phyloP scores from a whole-genome alignment of 2,888 invertebrate genomes.

The Zygaena filipendulae region DNA sequence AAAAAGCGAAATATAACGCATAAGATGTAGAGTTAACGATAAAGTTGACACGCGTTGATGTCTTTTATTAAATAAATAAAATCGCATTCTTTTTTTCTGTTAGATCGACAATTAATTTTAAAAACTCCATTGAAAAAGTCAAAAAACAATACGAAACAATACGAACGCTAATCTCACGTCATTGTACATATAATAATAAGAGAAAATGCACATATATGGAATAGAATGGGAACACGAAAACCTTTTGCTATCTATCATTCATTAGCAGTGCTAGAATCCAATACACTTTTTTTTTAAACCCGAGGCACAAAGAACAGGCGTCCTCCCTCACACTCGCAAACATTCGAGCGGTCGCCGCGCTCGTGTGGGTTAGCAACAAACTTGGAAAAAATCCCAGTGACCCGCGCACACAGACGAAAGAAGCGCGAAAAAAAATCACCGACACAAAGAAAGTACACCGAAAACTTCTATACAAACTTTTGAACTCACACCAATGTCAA shows the following conservation, averaged over 20 bases:
- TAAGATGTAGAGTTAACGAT: too few relatives aligned
- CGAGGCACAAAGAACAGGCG: conserved; percentile 62
- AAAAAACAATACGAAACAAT: too few relatives aligned
- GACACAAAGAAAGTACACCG: conserved; percentile 66
- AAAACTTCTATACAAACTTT: conserved; percentile 66
- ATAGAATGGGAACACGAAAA: conserved; percentile 36
- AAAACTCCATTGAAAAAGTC: too few relatives aligned
- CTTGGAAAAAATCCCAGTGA: conserved; percentile 63
- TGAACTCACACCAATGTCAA: conserved; percentile 32
- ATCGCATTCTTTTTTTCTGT: too few relatives aligned
- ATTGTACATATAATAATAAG: conserved; percentile 29
- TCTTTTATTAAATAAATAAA: too few relatives aligned
- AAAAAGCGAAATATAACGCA: too few relatives aligned
- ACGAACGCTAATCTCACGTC: neutral
- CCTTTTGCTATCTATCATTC: conserved; percentile 63
- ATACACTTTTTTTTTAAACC: conserved; percentile 68
- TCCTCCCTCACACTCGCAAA: conserved; percentile 40
- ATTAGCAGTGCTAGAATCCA: conserved; percentile 66
- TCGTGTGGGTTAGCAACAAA: conserved; percentile 47
- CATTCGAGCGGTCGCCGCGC: conserved; percentile 30
- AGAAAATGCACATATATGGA: too few relatives aligned
- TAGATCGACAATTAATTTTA: too few relatives aligned
- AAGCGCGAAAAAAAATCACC: conserved; percentile 62
- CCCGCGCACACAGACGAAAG: conserved; percentile 46
- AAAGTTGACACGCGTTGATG: too few relatives aligned